These are phyloP conservation scores for Drosophila borealis DNA, from an alignment of 2,888 invertebrate genomes.

Conservation along the genomic window DNA sequence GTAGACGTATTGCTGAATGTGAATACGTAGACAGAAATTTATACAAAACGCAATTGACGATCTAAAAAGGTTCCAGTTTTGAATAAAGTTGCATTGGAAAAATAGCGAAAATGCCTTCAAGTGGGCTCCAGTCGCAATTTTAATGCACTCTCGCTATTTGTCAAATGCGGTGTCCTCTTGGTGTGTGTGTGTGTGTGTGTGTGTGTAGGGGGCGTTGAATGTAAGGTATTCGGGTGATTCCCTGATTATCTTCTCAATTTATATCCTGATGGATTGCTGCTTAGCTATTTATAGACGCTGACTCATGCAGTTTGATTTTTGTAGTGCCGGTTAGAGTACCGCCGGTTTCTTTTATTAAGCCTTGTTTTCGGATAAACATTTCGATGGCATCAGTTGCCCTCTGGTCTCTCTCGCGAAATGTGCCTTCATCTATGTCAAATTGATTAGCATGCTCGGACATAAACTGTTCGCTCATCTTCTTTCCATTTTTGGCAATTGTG, in stretches of 20 bases:
- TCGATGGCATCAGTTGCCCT: constrained; percentile 9
- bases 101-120: constrained; percentile 10
- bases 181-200: too few relatives aligned
- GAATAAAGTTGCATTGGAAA: neutral
- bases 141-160: constrained; percentile 18
- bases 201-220: too few relatives aligned
- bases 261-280: too few relatives aligned
- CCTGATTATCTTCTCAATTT: too few relatives aligned
- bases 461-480: constrained; percentile 30
- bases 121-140: neutral
- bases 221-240: too few relatives aligned
- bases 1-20: neutral
- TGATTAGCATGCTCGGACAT: constrained; percentile 7
- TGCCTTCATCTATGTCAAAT: neutral
- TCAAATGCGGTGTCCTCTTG: neutral
- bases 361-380: neutral
- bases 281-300: too few relatives aligned
- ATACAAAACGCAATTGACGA: neutral
- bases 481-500: constrained; percentile 44
- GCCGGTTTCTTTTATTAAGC: neutral
- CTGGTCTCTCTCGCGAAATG: neutral
- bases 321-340: neutral
- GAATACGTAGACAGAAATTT: constrained; percentile 4
- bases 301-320: too few relatives aligned
- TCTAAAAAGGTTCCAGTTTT: neutral